Percentiles rank a stretch among this genome's conserved stretches.
These are phyloP conservation scores for Bergia puertoricense DNA, from an alignment of 92 coral and sea anemone genomes.

Conservation along the genomic window DNA sequence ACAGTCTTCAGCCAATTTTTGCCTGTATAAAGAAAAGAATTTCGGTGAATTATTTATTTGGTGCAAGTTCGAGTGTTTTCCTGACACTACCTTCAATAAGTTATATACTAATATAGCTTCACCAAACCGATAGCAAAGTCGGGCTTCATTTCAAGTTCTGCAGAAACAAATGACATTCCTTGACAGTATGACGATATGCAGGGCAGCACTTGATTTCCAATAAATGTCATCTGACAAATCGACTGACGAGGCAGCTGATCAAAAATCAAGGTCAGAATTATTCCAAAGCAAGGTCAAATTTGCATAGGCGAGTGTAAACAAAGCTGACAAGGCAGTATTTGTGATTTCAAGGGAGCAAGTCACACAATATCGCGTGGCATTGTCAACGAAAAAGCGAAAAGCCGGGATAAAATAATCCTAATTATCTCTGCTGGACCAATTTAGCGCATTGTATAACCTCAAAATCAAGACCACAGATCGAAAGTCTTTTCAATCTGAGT, in stretches of 20 bases:
- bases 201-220: background rate
- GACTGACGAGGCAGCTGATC: background rate
- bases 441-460: background rate
- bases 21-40: background rate
- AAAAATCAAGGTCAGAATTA: background rate
- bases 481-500: background rate
- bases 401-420: background rate
- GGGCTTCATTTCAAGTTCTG: background rate
- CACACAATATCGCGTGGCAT: constrained; percentile 20
- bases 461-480: background rate
- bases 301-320: background rate
- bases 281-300: constrained; percentile 32
- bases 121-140: background rate
- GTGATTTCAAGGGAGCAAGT: background rate
- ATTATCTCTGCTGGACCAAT: background rate
- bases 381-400: background rate
- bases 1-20: background rate
- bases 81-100: background rate
- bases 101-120: background rate
- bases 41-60: background rate
- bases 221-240: background rate
- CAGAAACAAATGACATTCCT: background rate
- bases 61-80: background rate
- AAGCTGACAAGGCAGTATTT: background rate
- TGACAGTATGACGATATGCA: background rate